phyloP scores from a whole-genome alignment of 2,113 vertebrate species.

The Forbesichthys agassizii region DNA sequence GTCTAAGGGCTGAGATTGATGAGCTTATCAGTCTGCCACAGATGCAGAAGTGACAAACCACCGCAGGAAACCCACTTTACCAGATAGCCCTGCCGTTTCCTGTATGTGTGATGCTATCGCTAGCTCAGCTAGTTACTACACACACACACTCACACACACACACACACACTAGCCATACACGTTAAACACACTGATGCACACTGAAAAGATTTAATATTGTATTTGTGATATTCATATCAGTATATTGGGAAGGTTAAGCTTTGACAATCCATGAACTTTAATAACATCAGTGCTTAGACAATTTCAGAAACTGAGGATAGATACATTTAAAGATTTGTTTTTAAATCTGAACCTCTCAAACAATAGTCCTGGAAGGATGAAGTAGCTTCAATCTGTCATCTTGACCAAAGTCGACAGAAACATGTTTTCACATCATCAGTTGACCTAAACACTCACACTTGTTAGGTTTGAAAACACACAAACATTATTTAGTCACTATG shows the following conservation, averaged over 20 bases:
- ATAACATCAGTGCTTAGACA: background rate
- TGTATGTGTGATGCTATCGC: slow-evolving; percentile 54
- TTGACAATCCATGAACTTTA: slow-evolving; percentile 15
- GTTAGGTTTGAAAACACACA: background rate
- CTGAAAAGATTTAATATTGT: too few species aligned
- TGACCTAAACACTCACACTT: background rate
- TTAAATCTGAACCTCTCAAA: too few species aligned
- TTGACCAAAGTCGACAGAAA: background rate
- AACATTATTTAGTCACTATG: background rate
- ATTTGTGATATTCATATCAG: too few species aligned
- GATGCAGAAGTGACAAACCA: slow-evolving; percentile 63
- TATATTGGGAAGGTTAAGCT: background rate
- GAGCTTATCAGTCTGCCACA: slow-evolving; percentile 18
- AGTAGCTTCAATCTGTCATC: too few species aligned
- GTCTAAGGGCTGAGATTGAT: background rate
- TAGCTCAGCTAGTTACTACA: slow-evolving; percentile 12
- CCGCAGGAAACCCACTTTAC: slow-evolving; percentile 75
- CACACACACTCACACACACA: background rate
- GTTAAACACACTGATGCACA: slow-evolving; percentile 12
- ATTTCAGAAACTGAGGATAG: background rate
- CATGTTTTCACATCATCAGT: background rate
- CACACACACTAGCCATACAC: background rate
- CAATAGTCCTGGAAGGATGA: too few species aligned
- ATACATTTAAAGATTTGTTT: background rate
- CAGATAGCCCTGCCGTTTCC: slow-evolving; percentile 69